These are phyloP conservation scores for Carettochelys insculpta DNA, from an alignment of 2,113 vertebrate genomes.

Conservation along the genomic window DNA sequence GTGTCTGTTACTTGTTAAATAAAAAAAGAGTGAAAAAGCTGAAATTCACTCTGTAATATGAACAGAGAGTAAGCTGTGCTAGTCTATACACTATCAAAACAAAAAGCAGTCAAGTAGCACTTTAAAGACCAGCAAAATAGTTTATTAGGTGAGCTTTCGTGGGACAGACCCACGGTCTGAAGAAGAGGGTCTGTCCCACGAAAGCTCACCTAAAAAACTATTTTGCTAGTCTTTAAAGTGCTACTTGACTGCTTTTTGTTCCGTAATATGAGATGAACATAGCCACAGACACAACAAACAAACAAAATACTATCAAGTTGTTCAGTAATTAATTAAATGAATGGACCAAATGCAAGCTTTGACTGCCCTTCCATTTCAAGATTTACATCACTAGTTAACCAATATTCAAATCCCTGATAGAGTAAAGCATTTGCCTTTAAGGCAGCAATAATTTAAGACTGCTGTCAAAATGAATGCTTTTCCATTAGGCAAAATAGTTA, in stretches of 20 bases:
- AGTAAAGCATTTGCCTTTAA: conserved; percentile 39
- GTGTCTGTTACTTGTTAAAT: neutral
- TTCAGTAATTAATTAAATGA: conserved; percentile 9
- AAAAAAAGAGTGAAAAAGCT: neutral
- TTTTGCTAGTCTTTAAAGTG: too few species aligned
- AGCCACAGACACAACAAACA: neutral
- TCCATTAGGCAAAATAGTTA: conserved; percentile 55
- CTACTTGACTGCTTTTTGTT: too few species aligned
- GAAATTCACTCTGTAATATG: neutral
- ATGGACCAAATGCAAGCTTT: neutral
- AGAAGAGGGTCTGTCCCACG: too few species aligned
- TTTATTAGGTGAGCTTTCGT: too few species aligned
- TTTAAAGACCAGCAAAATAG: too few species aligned
- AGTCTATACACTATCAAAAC: too few species aligned
- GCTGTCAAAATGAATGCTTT: conserved; percentile 43
- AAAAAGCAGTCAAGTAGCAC: too few species aligned
- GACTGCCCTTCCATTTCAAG: neutral
- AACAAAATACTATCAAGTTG: conserved; percentile 1
- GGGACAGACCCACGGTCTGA: too few species aligned
- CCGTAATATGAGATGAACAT: neutral
- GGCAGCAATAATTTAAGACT: conserved; percentile 39
- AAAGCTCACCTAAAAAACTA: too few species aligned
- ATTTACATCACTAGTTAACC: conserved; percentile 37
- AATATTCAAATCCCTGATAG: conserved; percentile 30
- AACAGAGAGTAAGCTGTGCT: too few species aligned